Evolutionary conservation across 2,797 vertebrate species (phyloP).

Genomic region (Phoebastria nigripes): DNA sequence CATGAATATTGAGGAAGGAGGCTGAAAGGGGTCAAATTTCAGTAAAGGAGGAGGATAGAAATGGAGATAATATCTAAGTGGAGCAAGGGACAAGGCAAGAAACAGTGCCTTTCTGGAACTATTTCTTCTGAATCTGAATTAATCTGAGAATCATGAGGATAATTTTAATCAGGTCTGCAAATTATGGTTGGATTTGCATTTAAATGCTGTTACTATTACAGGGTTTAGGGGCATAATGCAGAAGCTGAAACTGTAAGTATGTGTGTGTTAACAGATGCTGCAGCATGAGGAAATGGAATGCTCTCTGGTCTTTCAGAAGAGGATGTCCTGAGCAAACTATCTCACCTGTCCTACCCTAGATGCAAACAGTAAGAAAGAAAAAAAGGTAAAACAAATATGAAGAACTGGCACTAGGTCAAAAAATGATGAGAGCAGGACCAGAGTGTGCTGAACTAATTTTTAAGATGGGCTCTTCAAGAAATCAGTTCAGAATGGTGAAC

Average conservation of each 20-base stretch:
- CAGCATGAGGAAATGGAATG: not conserved
- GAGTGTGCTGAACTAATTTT: not conserved
- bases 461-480: not conserved
- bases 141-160: not conserved
- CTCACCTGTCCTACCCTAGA: not conserved
- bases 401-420: not conserved
- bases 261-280: not conserved
- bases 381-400: not conserved
- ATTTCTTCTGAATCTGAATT: not conserved
- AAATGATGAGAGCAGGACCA: not conserved
- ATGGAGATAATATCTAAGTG: not conserved
- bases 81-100: not conserved
- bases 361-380: not conserved
- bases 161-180: not conserved
- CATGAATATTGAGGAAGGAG: not conserved
- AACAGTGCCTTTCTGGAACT: not conserved
- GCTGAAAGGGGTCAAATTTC: not conserved
- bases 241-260: not conserved
- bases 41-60: not conserved
- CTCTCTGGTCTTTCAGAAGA: not conserved
- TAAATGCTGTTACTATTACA: not conserved
- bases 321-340: not conserved
- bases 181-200: not conserved
- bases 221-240: not conserved
- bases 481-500: not conserved